Evolutionary conservation across 2,113 vertebrate species (phyloP).

Genomic region (Ceyx cyanopectus): DNA sequence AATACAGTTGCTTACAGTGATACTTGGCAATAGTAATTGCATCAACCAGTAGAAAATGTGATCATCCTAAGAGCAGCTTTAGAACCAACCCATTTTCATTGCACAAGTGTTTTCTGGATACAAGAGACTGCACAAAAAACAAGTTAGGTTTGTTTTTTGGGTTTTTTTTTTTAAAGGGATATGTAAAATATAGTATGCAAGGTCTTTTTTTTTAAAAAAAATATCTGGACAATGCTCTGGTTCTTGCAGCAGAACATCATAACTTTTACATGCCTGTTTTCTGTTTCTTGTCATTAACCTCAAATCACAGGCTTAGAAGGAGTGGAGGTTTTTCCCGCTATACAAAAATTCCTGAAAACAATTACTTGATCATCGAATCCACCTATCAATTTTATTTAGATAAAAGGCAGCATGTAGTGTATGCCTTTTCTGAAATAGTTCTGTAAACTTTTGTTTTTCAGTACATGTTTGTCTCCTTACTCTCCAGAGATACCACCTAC

Average conservation of each 20-base stretch:
- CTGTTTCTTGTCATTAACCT: neutral
- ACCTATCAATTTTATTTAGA: neutral
- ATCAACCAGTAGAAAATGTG: neutral
- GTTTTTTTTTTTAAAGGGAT: neutral
- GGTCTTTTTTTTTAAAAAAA: neutral
- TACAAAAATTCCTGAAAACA: neutral
- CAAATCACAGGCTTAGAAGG: neutral
- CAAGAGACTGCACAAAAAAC: neutral
- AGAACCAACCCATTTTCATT: neutral
- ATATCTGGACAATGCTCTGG: neutral
- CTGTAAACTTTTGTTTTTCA: constrained; percentile 74
- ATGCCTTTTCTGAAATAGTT: neutral
- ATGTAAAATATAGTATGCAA: neutral
- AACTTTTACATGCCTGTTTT: neutral
- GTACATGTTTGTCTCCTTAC: constrained; percentile 93
- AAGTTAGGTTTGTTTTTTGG: no score
- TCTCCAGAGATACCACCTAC: constrained; percentile 94
- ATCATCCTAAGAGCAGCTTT: neutral
- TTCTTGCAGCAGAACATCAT: neutral
- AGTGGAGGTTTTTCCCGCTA: neutral
- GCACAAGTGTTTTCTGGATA: neutral
- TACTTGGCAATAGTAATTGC: neutral
- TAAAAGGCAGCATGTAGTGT: neutral
- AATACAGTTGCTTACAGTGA: neutral
- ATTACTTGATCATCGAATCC: neutral